Percentiles rank a stretch among this genome's conserved stretches.
Evolutionary conservation across 2,888 invertebrate genomes (phyloP).

Genomic region (Lepidocyrtoides sp.): DNA sequence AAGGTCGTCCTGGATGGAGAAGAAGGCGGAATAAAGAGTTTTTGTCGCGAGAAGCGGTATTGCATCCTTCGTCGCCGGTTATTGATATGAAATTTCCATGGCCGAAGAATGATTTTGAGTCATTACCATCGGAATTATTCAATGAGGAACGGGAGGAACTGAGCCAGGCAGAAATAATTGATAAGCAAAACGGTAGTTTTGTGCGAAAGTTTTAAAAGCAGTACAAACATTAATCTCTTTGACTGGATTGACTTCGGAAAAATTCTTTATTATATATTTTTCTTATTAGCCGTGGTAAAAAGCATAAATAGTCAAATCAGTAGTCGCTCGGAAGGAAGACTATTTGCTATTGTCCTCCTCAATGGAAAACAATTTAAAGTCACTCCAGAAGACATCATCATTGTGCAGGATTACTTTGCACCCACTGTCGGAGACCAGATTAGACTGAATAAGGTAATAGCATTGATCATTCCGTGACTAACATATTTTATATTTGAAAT

Average conservation of each 20-base stretch:
- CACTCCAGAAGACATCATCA: conserved; percentile 94
- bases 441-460: conserved; percentile 92
- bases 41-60: conserved; percentile 37
- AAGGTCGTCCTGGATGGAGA: conserved; percentile 62
- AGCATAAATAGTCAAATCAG: conserved; percentile 90
- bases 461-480: too few relatives aligned
- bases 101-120: conserved; percentile 63
- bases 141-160: background rate
- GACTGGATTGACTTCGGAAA: too few relatives aligned
- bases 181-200: conserved; percentile 51
- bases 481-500: too few relatives aligned
- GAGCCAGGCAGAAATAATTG: background rate
- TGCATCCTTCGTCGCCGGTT: conserved; percentile 66
- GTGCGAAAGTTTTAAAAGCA: too few relatives aligned
- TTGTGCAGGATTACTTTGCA: conserved; percentile 94
- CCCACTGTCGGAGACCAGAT: conserved; percentile 93
- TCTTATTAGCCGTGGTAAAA: conserved; percentile 89
- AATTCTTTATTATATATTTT: background rate
- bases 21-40: conserved; percentile 12
- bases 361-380: conserved; percentile 95
- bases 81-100: conserved; percentile 50
- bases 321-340: conserved; percentile 88
- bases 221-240: too few relatives aligned
- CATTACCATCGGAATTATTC: conserved; percentile 58
- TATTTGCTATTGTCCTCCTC: conserved; percentile 94